phyloP scores from a whole-genome alignment of 1,140 invertebrate genomes.

The Drosophila arawakana region DNA sequence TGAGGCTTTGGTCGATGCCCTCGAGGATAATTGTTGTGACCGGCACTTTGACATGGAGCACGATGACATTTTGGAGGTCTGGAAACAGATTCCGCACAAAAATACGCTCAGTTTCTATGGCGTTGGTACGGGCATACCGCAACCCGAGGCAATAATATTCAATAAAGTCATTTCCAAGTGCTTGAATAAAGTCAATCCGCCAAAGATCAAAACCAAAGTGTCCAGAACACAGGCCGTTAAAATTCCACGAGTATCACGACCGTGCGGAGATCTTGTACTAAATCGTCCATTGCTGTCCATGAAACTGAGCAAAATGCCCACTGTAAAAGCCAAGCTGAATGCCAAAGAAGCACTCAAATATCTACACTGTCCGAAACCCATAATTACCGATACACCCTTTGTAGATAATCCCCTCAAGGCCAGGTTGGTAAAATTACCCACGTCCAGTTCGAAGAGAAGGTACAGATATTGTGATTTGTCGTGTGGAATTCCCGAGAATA shows the following conservation, averaged over 20 bases:
- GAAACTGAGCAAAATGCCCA: conserved; percentile 53
- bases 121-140: background rate
- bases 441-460: conserved; percentile 3
- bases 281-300: conserved; percentile 32
- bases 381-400: conserved; percentile 22
- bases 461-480: conserved; percentile 31
- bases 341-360: conserved; percentile 2
- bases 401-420: background rate
- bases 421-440: conserved; percentile 14
- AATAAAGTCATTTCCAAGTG: conserved; percentile 37
- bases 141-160: conserved; percentile 19
- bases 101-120: conserved; percentile 55
- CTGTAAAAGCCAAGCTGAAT: conserved; percentile 32
- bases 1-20: background rate
- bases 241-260: background rate
- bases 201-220: background rate
- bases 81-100: conserved; percentile 47
- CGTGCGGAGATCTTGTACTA: conserved; percentile 26
- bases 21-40: conserved; percentile 31
- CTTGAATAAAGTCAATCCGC: conserved; percentile 6
- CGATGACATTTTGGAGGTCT: conserved; percentile 41
- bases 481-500: conserved; percentile 37
- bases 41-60: conserved; percentile 22
- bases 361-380: conserved; percentile 23
- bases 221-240: background rate